These are phyloP conservation scores for Leptodactylus fuscus DNA, from an alignment of 2,113 vertebrate species.

Conservation along the genomic window DNA sequence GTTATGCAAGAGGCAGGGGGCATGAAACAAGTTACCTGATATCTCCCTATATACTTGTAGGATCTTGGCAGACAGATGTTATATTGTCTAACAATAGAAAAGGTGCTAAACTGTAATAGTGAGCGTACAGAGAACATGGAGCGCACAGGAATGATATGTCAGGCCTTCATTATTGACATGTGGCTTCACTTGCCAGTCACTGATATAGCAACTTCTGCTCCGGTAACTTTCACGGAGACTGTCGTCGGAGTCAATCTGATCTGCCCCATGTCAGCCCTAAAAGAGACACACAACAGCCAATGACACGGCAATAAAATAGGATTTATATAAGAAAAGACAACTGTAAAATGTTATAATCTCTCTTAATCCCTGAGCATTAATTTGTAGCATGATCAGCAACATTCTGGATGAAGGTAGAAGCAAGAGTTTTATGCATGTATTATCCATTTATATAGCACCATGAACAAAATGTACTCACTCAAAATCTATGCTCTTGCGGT, in stretches of 20 bases:
- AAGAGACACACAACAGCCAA: neutral
- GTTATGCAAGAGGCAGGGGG: constrained; percentile 23
- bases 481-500: neutral
- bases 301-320: neutral
- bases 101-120: constrained; percentile 30
- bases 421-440: no score
- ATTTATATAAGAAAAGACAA: neutral
- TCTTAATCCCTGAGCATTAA: neutral
- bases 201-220: neutral
- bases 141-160: constrained; percentile 20
- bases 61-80: constrained; percentile 2
- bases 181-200: constrained; percentile 36
- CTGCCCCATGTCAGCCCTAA: neutral
- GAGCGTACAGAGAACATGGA: neutral
- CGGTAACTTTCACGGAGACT: constrained; percentile 2
- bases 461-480: no score
- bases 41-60: constrained; percentile 3
- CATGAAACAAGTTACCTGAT: constrained; percentile 17
- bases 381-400: no score
- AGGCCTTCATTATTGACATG: constrained; percentile 4
- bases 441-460: no score
- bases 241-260: neutral
- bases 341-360: neutral
- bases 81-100: constrained; percentile 36
- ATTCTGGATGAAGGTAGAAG: no score